Evolutionary conservation across 2,797 vertebrate genomes (phyloP), one percentile per base, ranked within the genome.

Genomic region (Danio aesculapii): DNA sequence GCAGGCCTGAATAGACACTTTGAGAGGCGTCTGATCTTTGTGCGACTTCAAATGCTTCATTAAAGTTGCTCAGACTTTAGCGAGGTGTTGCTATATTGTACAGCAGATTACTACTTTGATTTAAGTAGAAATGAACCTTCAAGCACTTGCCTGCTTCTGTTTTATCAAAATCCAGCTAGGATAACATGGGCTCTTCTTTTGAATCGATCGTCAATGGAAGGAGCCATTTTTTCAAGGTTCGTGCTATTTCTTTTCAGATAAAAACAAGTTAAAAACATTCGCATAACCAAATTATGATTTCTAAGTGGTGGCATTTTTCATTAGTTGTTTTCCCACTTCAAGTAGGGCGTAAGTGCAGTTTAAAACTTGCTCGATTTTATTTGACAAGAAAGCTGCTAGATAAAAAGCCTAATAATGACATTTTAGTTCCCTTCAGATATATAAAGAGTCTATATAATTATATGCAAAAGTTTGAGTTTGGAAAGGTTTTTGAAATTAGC

Each of bases 401-500:
- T 41, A 19, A 13, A 50, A 21, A 5, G 50, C 1, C 14, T 0
- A 2, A 30, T 68, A 39, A 50, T n/a, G 66, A 21, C 5, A 0
- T 61, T 61, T 76, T 44, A 76, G 67, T 39, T 13, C 14, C 19
- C 19, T 57, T 57, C 52, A 39, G 43, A 75, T 13, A 50, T 55
- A 16, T 8, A 70, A 9, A 21, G 3, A 30, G 41, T 8, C 62
- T 67, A 14, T 21, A 58, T 16, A 53, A 16, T 47, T 47, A 57
- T 67, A 16, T 47, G n/a, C 43, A 6, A 17, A 14, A 9, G 2
- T 13, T 30, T 30, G 30, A 30, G 21, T 59, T 59, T 12, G 30
- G 30, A 30, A 59, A 59, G 1, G 11, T 59, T 59, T 67, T 30
- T 50, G 4, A 30, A 68, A 21, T 12, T 14, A 13, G 8, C 6